phyloP scores from a whole-genome alignment of 2,797 vertebrate genomes.

The Kryptolebias ocellatus region DNA sequence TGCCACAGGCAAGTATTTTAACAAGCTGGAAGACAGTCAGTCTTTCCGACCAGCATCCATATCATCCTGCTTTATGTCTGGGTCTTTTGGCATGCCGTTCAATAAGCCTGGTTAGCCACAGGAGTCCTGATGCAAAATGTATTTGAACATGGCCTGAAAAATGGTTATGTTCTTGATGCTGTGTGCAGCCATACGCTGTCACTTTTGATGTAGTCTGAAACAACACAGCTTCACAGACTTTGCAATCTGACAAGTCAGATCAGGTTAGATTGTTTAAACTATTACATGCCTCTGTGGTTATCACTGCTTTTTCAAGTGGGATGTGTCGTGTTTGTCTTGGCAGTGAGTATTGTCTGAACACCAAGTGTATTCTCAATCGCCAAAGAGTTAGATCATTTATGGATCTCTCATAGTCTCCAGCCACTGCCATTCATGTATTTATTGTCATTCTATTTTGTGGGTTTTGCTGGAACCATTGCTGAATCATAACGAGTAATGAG shows the following conservation, averaged over 20 bases:
- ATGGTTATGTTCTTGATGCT: constrained; percentile 8
- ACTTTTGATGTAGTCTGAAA: constrained; percentile 40
- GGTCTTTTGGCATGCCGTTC: constrained; percentile 32
- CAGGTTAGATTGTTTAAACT: constrained; percentile 37
- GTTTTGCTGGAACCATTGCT: constrained; percentile 14
- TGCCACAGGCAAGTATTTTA: constrained; percentile 66
- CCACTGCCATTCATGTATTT: constrained; percentile 2
- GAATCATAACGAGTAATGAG: constrained; percentile 29
- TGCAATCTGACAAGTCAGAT: constrained; percentile 44
- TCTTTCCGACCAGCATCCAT: constrained; percentile 60
- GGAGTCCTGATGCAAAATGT: constrained; percentile 12
- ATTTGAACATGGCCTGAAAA: constrained; percentile 7
- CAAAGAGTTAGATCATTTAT: constrained; percentile 29
- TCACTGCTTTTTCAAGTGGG: constrained; percentile 37
- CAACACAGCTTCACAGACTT: constrained; percentile 30
- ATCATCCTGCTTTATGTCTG: constrained; percentile 44
- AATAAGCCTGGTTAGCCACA: constrained; percentile 27
- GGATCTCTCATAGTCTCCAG: constrained; percentile 7
- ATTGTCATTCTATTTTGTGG: constrained; percentile 3
- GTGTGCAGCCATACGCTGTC: not conserved
- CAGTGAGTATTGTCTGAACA: constrained; percentile 33
- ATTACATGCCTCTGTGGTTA: constrained; percentile 36
- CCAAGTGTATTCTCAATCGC: constrained; percentile 31
- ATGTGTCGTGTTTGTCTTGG: constrained; percentile 30
- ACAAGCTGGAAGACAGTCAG: constrained; percentile 61